Evolutionary conservation across 2,113 vertebrate genomes (phyloP).

Genomic region (Syngnathoides biaculeatus): DNA sequence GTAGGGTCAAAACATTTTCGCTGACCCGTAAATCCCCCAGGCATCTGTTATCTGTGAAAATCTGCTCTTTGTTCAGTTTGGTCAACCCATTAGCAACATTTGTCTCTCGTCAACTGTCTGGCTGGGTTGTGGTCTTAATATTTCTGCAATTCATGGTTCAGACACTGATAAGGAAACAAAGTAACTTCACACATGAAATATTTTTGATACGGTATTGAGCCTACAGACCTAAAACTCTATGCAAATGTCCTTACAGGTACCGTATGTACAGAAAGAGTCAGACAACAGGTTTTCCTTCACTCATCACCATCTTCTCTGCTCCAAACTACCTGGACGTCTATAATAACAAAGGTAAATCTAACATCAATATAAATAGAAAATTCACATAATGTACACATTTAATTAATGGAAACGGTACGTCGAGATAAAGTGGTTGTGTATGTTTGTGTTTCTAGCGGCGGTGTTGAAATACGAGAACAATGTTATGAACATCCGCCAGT

Average conservation of each 20-base stretch:
- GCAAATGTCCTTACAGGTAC: slow-evolving; percentile 58
- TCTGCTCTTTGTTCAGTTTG: background rate
- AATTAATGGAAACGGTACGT: background rate
- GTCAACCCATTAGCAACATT: slow-evolving; percentile 38
- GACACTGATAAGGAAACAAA: too few relatives aligned
- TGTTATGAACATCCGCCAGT: slow-evolving; percentile 82
- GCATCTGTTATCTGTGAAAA: slow-evolving; percentile 36
- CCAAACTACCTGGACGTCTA: slow-evolving; percentile 82
- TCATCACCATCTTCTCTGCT: slow-evolving; percentile 82
- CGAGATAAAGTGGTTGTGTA: slow-evolving; percentile 4
- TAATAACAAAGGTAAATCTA: slow-evolving; percentile 77
- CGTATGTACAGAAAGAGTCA: slow-evolving; percentile 83
- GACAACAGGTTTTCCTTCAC: slow-evolving; percentile 80
- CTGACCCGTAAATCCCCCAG: slow-evolving; percentile 35
- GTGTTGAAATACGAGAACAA: slow-evolving; percentile 83
- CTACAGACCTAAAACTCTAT: background rate
- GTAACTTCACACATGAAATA: background rate
- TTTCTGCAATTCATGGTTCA: background rate
- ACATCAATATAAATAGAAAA: background rate
- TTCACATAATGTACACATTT: background rate
- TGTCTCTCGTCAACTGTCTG: slow-evolving; percentile 27
- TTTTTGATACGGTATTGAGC: background rate
- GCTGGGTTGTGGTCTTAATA: slow-evolving; percentile 16
- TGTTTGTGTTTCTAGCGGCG: slow-evolving; percentile 62
- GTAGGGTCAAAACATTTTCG: slow-evolving; percentile 5